A percentile compares a stretch with the other conserved stretches of the same genome.
Conservation (phyloP, 37 sponge, comb jelly and placozoan species). For the Chondrosia reniformis region DNA sequence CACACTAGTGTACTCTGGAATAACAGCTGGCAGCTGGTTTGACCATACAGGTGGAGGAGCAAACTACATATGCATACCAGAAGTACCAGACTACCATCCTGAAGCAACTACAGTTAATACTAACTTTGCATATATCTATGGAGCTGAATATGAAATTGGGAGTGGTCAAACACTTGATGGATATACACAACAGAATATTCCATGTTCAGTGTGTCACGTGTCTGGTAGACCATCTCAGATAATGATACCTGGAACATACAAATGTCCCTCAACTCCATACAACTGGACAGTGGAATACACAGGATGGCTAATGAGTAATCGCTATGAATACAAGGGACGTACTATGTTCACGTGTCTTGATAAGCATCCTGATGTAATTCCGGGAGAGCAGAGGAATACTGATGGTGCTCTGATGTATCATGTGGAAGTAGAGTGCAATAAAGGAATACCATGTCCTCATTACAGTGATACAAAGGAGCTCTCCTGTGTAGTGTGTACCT, state of each 20-base stretch:
- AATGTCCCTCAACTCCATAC: constrained; percentile 34
- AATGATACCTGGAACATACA: constrained; percentile 45
- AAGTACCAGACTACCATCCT: constrained; percentile 9
- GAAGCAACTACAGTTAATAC: neutral
- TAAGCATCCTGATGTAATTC: constrained; percentile 29
- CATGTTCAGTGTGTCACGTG: constrained; percentile 56
- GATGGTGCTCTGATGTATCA: constrained; percentile 37
- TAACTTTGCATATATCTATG: constrained; percentile 16
- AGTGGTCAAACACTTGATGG: neutral
- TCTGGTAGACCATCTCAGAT: constrained; percentile 10
- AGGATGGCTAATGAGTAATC: constrained; percentile 46
- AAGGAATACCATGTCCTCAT: constrained; percentile 43
- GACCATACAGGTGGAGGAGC: constrained; percentile 18
- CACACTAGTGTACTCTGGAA: neutral
- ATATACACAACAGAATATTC: constrained; percentile 23
- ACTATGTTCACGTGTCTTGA: constrained; percentile 51
- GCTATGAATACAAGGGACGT: constrained; percentile 6
- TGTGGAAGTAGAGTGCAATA: constrained; percentile 39
- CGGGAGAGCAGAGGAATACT: constrained; percentile 13
- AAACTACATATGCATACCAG: constrained; percentile 46
- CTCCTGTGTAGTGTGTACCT: constrained; percentile 57
- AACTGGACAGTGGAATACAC: constrained; percentile 49
- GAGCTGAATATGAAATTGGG: constrained; percentile 36
- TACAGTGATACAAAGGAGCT: constrained; percentile 39
- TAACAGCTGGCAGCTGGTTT: constrained; percentile 19